Conservation (phyloP, 2,888 invertebrate species). For the Scaptodrosophila latifasciaeformis region DNA sequence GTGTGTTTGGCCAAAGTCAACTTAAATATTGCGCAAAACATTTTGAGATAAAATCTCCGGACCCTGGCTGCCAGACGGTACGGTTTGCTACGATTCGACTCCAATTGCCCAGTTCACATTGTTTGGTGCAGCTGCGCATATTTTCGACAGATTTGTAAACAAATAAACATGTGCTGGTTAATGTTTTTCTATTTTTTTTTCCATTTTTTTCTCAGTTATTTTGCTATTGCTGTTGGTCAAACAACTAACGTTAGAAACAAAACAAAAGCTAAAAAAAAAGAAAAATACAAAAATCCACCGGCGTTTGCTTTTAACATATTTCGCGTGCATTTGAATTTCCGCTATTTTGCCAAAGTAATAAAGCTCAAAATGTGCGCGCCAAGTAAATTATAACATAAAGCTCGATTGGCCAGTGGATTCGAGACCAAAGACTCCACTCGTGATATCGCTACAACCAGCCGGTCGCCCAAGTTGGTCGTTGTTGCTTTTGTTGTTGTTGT, state of each 20-base stretch:
- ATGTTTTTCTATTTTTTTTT: too few species aligned
- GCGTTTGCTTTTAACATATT: slow-evolving; percentile 47
- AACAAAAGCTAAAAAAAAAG: too few species aligned
- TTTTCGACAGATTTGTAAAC: slow-evolving; percentile 56
- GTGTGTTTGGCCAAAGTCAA: slow-evolving; percentile 47
- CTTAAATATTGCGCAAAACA: slow-evolving; percentile 50
- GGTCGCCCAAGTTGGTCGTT: slow-evolving; percentile 14
- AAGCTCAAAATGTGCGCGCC: slow-evolving; percentile 39
- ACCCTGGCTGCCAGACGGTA: slow-evolving; percentile 1
- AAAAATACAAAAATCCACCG: too few species aligned
- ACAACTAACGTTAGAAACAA: too few species aligned
- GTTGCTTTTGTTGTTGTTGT: slow-evolving; percentile 17
- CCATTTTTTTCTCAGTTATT: too few species aligned
- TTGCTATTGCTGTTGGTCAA: too few species aligned
- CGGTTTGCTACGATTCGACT: slow-evolving; percentile 1
- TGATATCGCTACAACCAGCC: slow-evolving; percentile 8
- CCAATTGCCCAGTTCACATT: slow-evolving; percentile 34
- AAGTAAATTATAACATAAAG: slow-evolving; percentile 64
- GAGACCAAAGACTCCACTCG: slow-evolving; percentile 6
- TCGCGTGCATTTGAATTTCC: slow-evolving; percentile 66
- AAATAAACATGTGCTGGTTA: too few species aligned
- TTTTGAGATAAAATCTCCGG: slow-evolving; percentile 48
- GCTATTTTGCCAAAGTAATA: slow-evolving; percentile 56
- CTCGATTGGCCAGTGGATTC: slow-evolving; percentile 15
- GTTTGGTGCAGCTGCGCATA: slow-evolving; percentile 59